These are phyloP conservation scores for Hypothenemus hampei DNA, from an alignment of 1,140 invertebrate genomes.

Conservation along the genomic window DNA sequence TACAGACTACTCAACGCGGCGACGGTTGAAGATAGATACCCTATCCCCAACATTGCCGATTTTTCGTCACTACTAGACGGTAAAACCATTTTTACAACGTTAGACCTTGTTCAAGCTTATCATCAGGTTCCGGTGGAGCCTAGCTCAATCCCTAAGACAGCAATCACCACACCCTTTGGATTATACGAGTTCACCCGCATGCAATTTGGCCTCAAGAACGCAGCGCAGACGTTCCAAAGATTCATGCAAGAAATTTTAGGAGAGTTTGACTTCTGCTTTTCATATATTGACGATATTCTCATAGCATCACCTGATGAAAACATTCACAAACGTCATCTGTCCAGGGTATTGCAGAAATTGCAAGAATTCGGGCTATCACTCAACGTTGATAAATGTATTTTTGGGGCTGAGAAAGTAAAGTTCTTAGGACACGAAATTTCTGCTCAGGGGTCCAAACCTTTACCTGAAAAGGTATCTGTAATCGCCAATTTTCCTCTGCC, in stretches of 20 bases:
- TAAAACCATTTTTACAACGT: too few species aligned
- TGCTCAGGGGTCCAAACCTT: not conserved
- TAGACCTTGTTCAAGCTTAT: too few species aligned
- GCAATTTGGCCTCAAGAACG: not conserved
- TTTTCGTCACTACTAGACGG: too few species aligned
- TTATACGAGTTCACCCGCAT: not conserved
- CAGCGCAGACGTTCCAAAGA: conserved; percentile 32
- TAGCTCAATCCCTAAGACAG: not conserved
- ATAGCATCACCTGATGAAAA: conserved; percentile 45
- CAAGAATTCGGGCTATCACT: not conserved
- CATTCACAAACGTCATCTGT: conserved; percentile 25
- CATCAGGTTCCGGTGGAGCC: too few species aligned
- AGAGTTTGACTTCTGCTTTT: conserved; percentile 39
- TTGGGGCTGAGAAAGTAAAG: conserved; percentile 30
- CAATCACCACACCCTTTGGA: not conserved
- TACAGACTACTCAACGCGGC: too few species aligned
- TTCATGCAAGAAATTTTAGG: conserved; percentile 40
- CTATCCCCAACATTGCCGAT: too few species aligned
- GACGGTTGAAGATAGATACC: too few species aligned
- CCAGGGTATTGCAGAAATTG: not conserved
- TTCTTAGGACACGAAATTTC: not conserved
- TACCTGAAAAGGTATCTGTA: not conserved
- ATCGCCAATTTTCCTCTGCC: conserved; percentile 18
- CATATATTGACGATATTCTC: conserved; percentile 55
- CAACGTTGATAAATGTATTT: conserved; percentile 33